A percentile compares a stretch with the other conserved stretches of the same genome.
Conservation (phyloP, 2,888 invertebrate genomes). For the Ceratothoa steindachneri region DNA sequence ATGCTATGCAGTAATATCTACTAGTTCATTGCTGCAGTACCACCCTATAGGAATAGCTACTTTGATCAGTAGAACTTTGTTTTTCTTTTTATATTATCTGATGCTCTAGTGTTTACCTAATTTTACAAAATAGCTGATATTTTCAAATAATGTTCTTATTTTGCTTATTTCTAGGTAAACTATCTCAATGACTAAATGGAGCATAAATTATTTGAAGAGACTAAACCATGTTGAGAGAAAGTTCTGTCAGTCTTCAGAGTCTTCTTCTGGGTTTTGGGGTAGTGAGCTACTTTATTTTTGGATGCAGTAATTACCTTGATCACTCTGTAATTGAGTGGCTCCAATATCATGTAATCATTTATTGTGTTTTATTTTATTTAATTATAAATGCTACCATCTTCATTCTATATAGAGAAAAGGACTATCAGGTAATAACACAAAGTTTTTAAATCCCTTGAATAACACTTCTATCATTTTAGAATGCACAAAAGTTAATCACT, state of each 20-base stretch:
- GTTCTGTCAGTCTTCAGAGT: slow-evolving; percentile 22
- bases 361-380: slow-evolving; percentile 16
- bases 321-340: slow-evolving; percentile 17
- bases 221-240: not conserved
- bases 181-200: too few relatives aligned
- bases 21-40: too few relatives aligned
- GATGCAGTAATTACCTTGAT: not conserved
- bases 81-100: too few relatives aligned
- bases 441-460: not conserved
- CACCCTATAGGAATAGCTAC: too few relatives aligned
- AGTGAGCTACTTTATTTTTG: slow-evolving; percentile 23
- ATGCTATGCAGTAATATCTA: too few relatives aligned
- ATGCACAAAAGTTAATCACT: too few relatives aligned
- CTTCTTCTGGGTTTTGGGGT: slow-evolving; percentile 24
- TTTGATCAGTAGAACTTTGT: too few relatives aligned
- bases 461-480: not conserved
- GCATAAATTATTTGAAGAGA: too few relatives aligned
- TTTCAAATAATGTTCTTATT: too few relatives aligned
- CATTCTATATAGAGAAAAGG: slow-evolving; percentile 13
- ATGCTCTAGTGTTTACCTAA: too few relatives aligned
- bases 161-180: too few relatives aligned
- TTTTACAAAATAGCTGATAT: too few relatives aligned
- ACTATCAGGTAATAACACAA: slow-evolving; percentile 22
- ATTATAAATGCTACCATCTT: slow-evolving; percentile 15
- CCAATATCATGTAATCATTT: slow-evolving; percentile 6